phyloP scores from a whole-genome alignment of 1,140 invertebrate species.

The Cheumatopsyche charites region DNA sequence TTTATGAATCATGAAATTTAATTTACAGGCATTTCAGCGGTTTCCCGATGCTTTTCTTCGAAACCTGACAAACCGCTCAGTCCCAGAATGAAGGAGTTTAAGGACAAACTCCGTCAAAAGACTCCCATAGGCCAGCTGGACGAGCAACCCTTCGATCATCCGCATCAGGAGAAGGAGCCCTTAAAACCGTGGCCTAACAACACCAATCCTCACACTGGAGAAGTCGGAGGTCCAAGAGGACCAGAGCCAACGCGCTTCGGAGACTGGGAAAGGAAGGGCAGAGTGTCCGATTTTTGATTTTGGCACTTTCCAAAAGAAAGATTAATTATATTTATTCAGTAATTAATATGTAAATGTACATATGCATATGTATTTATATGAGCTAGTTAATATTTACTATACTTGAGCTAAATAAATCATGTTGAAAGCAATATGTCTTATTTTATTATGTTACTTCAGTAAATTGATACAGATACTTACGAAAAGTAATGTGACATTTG shows the following conservation, averaged over 20 bases:
- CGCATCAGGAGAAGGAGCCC: slow-evolving; percentile 84
- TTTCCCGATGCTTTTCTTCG: slow-evolving; percentile 9
- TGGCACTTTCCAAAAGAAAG: too few species aligned
- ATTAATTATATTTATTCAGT: too few species aligned
- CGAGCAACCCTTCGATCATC: slow-evolving; percentile 67
- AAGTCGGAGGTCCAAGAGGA: slow-evolving; percentile 92
- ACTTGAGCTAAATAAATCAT: too few species aligned
- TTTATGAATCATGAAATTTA: too few species aligned
- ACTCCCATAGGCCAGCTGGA: slow-evolving; percentile 66
- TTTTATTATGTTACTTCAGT: too few species aligned
- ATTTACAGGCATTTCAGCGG: slow-evolving; percentile 1
- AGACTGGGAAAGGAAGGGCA: slow-evolving; percentile 99
- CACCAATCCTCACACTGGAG: slow-evolving; percentile 91
- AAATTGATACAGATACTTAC: too few species aligned
- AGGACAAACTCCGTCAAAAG: slow-evolving; percentile 57
- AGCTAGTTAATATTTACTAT: too few species aligned
- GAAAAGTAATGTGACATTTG: too few species aligned
- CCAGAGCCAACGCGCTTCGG: slow-evolving; percentile 99
- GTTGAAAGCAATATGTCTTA: too few species aligned
- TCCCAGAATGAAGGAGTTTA: slow-evolving; percentile 46
- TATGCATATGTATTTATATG: neutral
- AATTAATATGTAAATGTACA: neutral
- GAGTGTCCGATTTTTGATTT: slow-evolving; percentile 91
- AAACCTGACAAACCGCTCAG: slow-evolving; percentile 43
- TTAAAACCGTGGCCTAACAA: slow-evolving; percentile 85